Percentiles rank a stretch among this genome's conserved stretches.
Evolutionary conservation across 2,113 vertebrate genomes (phyloP).

Genomic region (Podarcis cretensis): DNA sequence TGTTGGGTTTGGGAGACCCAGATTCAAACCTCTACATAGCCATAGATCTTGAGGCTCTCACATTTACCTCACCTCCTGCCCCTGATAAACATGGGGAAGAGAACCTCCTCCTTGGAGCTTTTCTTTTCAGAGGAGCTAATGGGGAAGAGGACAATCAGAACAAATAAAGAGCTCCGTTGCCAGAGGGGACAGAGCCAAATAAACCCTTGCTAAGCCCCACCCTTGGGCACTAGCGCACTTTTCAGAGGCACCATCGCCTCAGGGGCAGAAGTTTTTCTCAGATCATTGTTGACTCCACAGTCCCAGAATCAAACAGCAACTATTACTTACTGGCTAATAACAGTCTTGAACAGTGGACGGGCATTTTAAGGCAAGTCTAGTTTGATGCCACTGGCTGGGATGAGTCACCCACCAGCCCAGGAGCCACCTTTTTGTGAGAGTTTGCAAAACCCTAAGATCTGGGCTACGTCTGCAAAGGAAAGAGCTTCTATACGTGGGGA

Average conservation of each 20-base stretch:
- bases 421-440: not conserved
- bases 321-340: not conserved
- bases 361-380: not conserved
- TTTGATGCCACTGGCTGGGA: not conserved
- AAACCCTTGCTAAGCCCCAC: not conserved
- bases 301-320: not conserved
- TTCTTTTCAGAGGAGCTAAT: not conserved
- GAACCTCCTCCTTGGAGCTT: not conserved
- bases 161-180: not conserved
- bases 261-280: conserved; percentile 3
- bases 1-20: not conserved
- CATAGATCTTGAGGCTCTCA: not conserved
- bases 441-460: too few species aligned
- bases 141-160: not conserved
- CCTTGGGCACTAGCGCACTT: not conserved
- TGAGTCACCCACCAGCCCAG: not conserved
- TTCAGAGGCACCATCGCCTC: not conserved
- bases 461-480: not conserved
- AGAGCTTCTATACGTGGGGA: not conserved
- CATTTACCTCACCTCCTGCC: too few species aligned
- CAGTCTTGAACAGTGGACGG: not conserved
- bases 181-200: not conserved
- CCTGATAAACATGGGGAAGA: not conserved
- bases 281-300: not conserved
- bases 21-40: not conserved